Evolutionary conservation across 2,888 invertebrate genomes (phyloP), one percentile per base, ranked within the genome.

Genomic region (Heliconius sara): DNA sequence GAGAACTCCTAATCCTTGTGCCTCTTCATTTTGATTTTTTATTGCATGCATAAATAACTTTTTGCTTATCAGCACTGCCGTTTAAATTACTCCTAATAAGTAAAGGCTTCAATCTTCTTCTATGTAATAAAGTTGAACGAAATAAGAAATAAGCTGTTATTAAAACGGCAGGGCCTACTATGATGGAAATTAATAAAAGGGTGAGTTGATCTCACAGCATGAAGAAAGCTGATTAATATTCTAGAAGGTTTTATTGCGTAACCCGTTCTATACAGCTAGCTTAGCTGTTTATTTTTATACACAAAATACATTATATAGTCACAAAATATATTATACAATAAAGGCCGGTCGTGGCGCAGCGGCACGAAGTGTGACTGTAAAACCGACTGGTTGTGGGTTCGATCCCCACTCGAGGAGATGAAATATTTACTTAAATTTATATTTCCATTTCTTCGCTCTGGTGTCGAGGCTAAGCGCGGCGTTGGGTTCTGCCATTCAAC

Each of bases 161-260:
- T 65, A 72, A 80, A 76, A 57, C 57, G 72, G 57, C 65, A 75
- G 39, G 66, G 67, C 63, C 68, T 77, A 65, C 66, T 72, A 76
- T 68, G 67, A 73, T 27, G 30, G 30, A 72, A 79, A 81, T 81
- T 79, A 81, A 81, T 79, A 77, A 79, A 80, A 70, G 79, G 79
- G 67, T 78, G 78, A 76, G 60, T 80, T 75, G 77, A 73, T 79
- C 80, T 78, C 73, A 30, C 76, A 70, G 78, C 78, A 67, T 60
- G 79, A 63, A 73, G 34, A 43, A 72, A 68, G 43, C 78, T 81
- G 68, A 81, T 81, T 81, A 70, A 81, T 81, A 73, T 74, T 72
- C 73, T 34, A 57, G 43, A 63, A 67, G 25, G 66, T 52, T 77
- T 77, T 43, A 47, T 76, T 72, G 72, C 43, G 30, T 22, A 52